Conservation (phyloP, 2,888 invertebrate genomes). For the Empis stercorea region DNA sequence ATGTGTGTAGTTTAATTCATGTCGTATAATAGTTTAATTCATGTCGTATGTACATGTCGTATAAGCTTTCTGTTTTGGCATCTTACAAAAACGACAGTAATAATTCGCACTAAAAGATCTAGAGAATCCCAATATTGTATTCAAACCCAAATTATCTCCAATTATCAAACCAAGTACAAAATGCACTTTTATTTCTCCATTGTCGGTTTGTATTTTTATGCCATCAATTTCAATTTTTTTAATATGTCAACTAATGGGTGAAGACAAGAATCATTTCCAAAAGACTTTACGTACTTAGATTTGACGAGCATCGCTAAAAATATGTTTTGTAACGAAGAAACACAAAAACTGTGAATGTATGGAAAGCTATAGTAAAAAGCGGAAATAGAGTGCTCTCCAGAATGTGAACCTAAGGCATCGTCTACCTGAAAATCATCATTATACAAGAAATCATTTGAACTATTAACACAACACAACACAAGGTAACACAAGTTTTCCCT, state of each 20-base stretch:
- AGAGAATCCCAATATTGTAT: constrained; percentile 9
- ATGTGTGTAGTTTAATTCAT: constrained; percentile 11
- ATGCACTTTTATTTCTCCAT: constrained; percentile 6
- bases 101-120: constrained; percentile 11
- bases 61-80: constrained; percentile 6
- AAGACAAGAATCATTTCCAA: constrained; percentile 9
- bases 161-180: constrained; percentile 10
- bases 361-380: constrained; percentile 10
- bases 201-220: constrained; percentile 7
- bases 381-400: constrained; percentile 9
- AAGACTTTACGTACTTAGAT: constrained; percentile 8
- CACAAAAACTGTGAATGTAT: constrained; percentile 3
- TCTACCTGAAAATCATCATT: constrained; percentile 10
- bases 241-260: constrained; percentile 10
- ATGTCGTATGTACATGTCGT: constrained; percentile 7
- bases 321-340: constrained; percentile 9
- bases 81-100: constrained; percentile 12
- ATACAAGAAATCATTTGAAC: constrained; percentile 10
- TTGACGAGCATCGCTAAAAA: constrained; percentile 10
- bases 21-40: constrained; percentile 6
- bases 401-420: constrained; percentile 9
- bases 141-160: constrained; percentile 10
- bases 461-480: no score
- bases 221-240: constrained; percentile 10
- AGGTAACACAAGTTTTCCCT: constrained; percentile 5